A percentile compares a stretch with the other conserved stretches of the same genome.
These are phyloP conservation scores for Alcedo quadribrachys DNA, from an alignment of 2,797 vertebrate species.

Conservation along the genomic window DNA sequence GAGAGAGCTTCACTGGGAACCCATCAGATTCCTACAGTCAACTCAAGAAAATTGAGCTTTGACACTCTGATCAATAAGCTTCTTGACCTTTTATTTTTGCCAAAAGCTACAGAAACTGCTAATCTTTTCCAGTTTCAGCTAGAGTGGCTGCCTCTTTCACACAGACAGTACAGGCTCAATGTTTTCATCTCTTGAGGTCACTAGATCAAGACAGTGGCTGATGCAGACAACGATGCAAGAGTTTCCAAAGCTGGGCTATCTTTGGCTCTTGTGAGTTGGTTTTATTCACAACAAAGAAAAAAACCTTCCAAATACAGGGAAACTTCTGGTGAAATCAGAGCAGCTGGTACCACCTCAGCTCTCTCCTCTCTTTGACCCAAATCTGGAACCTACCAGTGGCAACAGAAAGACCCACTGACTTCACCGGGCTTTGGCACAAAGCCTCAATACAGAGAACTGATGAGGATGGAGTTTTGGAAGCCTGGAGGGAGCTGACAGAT, in stretches of 20 bases:
- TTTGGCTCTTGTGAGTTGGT: neutral
- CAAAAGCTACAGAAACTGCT: constrained; percentile 3
- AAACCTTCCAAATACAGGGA: neutral
- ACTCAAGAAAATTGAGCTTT: neutral
- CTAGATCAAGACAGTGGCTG: neutral
- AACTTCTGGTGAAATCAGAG: neutral
- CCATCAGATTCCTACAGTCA: neutral
- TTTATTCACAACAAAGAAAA: neutral
- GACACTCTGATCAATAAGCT: neutral
- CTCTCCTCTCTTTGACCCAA: neutral
- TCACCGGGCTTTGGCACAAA: neutral
- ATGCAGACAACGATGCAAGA: accelerated
- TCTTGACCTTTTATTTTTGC: neutral
- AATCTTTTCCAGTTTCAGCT: neutral
- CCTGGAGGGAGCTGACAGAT: neutral
- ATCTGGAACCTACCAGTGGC: neutral
- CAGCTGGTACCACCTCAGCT: neutral
- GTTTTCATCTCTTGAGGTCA: neutral
- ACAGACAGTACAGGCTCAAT: neutral
- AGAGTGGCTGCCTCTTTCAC: neutral
- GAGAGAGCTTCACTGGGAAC: neutral
- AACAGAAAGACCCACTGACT: neutral
- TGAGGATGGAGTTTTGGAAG: neutral
- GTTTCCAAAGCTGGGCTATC: neutral
- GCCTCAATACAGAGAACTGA: neutral